Percentiles rank a stretch among this genome's conserved stretches.
phyloP scores from a whole-genome alignment of 2,888 invertebrate genomes.

The Watsonalla cultraria region DNA sequence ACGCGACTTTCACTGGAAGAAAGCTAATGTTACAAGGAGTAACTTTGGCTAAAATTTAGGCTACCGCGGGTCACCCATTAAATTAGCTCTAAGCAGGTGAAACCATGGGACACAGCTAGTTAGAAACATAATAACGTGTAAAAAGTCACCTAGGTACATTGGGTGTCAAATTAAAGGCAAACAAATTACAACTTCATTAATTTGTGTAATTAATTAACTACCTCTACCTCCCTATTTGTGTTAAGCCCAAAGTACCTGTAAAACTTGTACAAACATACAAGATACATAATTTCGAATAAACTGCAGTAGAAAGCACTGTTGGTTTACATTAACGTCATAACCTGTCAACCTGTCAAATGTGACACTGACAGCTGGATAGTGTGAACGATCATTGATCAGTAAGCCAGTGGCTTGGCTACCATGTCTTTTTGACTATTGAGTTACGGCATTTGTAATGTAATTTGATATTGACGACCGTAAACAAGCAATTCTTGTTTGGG shows the following conservation, averaged over 20 bases:
- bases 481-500: not conserved
- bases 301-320: slow-evolving; percentile 5
- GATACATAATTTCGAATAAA: not conserved
- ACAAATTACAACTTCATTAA: too few relatives aligned
- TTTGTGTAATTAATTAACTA: too few relatives aligned
- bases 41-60: too few relatives aligned
- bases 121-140: too few relatives aligned
- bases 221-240: too few relatives aligned
- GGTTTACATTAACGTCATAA: slow-evolving; percentile 1
- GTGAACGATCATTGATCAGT: not conserved
- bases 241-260: slow-evolving; percentile 5
- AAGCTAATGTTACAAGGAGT: too few relatives aligned
- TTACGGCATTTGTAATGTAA: not conserved
- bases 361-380: not conserved
- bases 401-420: not conserved
- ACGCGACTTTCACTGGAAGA: too few relatives aligned
- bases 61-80: too few relatives aligned
- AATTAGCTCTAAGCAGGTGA: too few relatives aligned
- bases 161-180: too few relatives aligned
- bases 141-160: too few relatives aligned
- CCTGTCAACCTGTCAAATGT: slow-evolving; percentile 5
- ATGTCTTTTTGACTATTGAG: not conserved
- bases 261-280: not conserved
- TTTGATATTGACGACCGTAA: not conserved
- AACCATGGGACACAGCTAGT: too few relatives aligned